phyloP scores from a whole-genome alignment of 1,140 invertebrate species.

The Aplysia californica region DNA sequence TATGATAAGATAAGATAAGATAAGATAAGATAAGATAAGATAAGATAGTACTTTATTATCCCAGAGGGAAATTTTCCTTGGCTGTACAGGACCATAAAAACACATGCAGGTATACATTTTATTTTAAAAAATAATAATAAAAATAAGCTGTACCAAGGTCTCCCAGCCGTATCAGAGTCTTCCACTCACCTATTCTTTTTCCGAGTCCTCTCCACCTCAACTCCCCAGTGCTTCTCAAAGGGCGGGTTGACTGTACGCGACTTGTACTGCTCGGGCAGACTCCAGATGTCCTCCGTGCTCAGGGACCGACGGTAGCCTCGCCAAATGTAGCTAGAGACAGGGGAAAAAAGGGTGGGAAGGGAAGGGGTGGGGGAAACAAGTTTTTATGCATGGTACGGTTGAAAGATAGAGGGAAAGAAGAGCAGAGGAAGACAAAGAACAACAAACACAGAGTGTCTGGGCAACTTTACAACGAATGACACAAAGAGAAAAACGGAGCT shows the following conservation, averaged over 20 bases:
- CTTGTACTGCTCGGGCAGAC: conserved; percentile 85
- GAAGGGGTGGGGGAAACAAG: background rate
- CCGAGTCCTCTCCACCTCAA: conserved; percentile 49
- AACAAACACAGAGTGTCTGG: background rate
- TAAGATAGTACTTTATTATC: too few relatives aligned
- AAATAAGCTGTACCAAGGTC: too few relatives aligned
- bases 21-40: too few relatives aligned
- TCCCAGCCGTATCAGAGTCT: too few relatives aligned
- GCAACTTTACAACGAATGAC: too few relatives aligned
- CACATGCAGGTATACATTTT: too few relatives aligned
- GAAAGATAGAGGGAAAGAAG: background rate
- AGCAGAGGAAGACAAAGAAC: background rate
- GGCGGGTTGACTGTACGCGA: conserved; percentile 83
- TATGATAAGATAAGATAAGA: too few relatives aligned
- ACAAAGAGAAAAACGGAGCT: too few relatives aligned
- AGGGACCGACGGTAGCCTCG: conserved; percentile 84
- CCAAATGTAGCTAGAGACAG: conserved; percentile 73
- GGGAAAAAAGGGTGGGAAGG: background rate
- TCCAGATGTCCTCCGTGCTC: conserved; percentile 87
- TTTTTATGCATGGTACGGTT: background rate
- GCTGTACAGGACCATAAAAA: too few relatives aligned
- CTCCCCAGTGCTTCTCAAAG: conserved; percentile 88
- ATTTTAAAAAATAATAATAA: too few relatives aligned
- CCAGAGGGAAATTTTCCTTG: too few relatives aligned
- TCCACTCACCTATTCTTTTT: conserved; percentile 31